These are phyloP conservation scores for Prunella strophiata DNA, from an alignment of 2,797 vertebrate genomes.

Conservation along the genomic window DNA sequence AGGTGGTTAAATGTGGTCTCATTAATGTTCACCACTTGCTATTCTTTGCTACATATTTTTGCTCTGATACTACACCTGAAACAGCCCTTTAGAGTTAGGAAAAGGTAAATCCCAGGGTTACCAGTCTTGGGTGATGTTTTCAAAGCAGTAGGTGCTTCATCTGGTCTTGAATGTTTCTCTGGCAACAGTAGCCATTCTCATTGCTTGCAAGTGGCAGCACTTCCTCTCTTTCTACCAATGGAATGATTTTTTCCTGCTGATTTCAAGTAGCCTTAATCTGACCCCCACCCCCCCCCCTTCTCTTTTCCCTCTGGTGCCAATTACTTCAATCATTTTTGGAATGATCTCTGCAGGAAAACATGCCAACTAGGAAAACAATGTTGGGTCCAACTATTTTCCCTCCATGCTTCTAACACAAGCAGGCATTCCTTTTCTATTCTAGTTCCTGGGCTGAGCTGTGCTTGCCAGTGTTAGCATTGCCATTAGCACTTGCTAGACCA, in stretches of 20 bases:
- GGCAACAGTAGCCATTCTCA: not conserved
- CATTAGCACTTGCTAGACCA: not conserved
- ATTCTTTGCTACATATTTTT: not conserved
- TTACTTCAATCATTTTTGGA: slow-evolving; percentile 41
- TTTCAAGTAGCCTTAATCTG: slow-evolving; percentile 4
- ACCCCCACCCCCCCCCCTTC: not conserved
- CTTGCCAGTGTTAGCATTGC: not conserved
- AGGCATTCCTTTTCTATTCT: not conserved
- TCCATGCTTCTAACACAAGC: not conserved
- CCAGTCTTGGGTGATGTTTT: not conserved
- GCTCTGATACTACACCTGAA: not conserved
- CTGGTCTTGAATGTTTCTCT: not conserved
- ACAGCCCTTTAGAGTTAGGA: not conserved
- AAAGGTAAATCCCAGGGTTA: not conserved
- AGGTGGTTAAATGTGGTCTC: not conserved
- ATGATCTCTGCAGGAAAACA: not conserved
- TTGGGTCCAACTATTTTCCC: not conserved
- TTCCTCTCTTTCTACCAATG: not conserved
- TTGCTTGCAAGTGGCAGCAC: not conserved
- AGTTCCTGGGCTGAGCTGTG: not conserved
- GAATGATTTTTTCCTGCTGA: not conserved
- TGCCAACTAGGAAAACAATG: not conserved
- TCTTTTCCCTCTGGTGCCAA: slow-evolving; percentile 39
- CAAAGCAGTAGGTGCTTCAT: not conserved
- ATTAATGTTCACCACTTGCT: not conserved